phyloP scores from a whole-genome alignment of 2,797 vertebrate species.

The Sylvilagus floridanus region DNA sequence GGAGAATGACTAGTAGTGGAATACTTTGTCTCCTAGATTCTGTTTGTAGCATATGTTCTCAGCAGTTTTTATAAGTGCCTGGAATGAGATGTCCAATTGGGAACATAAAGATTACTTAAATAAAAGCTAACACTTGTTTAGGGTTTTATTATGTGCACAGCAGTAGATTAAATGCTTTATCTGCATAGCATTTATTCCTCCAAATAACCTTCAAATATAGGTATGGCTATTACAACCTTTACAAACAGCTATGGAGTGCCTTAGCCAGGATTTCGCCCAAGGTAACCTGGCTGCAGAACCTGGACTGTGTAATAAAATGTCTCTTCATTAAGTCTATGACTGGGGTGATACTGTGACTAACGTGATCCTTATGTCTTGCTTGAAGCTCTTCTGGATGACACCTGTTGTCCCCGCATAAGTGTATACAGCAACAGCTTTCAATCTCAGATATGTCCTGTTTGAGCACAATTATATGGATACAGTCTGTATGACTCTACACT shows the following conservation, averaged over 20 bases:
- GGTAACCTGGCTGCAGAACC: background rate
- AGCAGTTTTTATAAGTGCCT: background rate
- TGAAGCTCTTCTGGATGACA: slow-evolving; percentile 38
- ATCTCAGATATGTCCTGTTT: slow-evolving; percentile 11
- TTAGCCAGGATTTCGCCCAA: background rate
- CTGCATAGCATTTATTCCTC: slow-evolving; percentile 54
- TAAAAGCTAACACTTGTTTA: slow-evolving; percentile 13
- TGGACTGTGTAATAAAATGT: background rate
- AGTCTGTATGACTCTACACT: background rate
- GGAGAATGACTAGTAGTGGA: background rate
- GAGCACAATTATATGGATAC: background rate
- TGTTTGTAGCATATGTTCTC: slow-evolving; percentile 7
- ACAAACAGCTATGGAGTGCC: background rate
- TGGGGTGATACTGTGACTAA: background rate
- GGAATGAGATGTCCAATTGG: background rate
- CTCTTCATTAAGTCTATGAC: background rate
- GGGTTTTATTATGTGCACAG: slow-evolving; percentile 15
- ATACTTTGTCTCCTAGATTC: slow-evolving; percentile 9
- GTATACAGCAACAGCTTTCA: background rate
- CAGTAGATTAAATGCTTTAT: slow-evolving; percentile 35
- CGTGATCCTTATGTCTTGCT: background rate
- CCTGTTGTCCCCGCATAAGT: slow-evolving; percentile 2
- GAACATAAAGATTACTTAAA: slow-evolving; percentile 34
- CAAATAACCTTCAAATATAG: background rate
- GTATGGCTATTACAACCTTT: background rate